These are phyloP conservation scores for Liodrosophila aerea DNA, from an alignment of 2,888 invertebrate genomes.

Conservation along the genomic window DNA sequence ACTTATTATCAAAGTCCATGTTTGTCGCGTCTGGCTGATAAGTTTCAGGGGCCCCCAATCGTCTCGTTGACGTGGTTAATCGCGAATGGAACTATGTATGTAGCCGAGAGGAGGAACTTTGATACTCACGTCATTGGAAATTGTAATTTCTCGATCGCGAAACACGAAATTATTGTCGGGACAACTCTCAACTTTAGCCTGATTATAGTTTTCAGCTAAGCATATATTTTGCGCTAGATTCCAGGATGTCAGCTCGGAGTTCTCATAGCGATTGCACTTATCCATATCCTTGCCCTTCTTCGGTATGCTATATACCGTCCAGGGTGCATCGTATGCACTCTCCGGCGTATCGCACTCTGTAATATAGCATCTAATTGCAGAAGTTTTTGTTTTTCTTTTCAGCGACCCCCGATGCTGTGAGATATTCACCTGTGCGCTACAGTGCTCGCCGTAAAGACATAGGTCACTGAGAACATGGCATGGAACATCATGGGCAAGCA, in stretches of 20 bases:
- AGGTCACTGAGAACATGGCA: conserved; percentile 86
- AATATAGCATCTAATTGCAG: conserved; percentile 79
- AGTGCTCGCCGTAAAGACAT: conserved; percentile 88
- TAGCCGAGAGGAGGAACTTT: conserved; percentile 40
- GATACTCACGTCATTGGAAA: conserved; percentile 86
- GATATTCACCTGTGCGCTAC: conserved; percentile 86
- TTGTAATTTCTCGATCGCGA: conserved; percentile 84
- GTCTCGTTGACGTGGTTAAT: conserved; percentile 51
- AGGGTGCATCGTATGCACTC: conserved; percentile 81
- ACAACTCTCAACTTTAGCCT: conserved; percentile 82
- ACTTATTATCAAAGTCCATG: conserved; percentile 71
- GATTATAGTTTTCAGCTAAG: conserved; percentile 80
- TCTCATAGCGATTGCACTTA: conserved; percentile 82
- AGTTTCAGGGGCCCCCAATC: conserved; percentile 40
- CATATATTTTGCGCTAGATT: conserved; percentile 77
- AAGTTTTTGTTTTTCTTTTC: conserved; percentile 14
- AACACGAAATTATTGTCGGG: conserved; percentile 83
- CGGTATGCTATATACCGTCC: conserved; percentile 83
- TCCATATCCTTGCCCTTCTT: conserved; percentile 80
- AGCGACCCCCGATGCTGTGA: not conserved
- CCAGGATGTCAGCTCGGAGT: conserved; percentile 37
- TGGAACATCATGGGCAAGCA: conserved; percentile 86
- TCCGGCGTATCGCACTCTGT: conserved; percentile 79
- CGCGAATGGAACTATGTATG: conserved; percentile 4
- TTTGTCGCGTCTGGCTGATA: conserved; percentile 52